Evolutionary conservation across 2,888 invertebrate genomes (phyloP).

Genomic region (Hartigia nigra): DNA sequence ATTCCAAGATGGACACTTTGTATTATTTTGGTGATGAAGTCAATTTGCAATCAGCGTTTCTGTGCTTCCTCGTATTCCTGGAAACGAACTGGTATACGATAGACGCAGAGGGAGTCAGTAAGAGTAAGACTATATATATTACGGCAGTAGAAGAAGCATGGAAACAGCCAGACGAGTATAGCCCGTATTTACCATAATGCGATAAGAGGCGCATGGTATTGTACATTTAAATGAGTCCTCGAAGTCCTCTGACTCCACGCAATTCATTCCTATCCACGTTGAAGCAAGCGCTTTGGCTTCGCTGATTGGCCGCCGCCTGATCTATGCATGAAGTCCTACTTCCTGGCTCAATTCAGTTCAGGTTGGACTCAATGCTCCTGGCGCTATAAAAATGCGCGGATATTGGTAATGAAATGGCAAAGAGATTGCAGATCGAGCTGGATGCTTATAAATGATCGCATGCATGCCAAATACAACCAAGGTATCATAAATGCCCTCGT

Average conservation of each 20-base stretch:
- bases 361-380: neutral
- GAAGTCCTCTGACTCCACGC: neutral
- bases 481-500: constrained; percentile 39
- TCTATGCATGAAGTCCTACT: constrained; percentile 4
- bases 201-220: constrained; percentile 56
- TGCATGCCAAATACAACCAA: constrained; percentile 52
- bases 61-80: constrained; percentile 23
- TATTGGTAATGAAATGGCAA: neutral
- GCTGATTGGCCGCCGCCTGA: constrained; percentile 17
- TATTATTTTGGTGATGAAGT: constrained; percentile 50
- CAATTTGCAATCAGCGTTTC: constrained; percentile 59
- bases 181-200: constrained; percentile 60
- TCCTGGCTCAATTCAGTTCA: constrained; percentile 8
- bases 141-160: neutral
- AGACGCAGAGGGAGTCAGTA: neutral
- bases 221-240: constrained; percentile 55
- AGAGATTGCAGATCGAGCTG: neutral
- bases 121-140: neutral
- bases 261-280: constrained; percentile 5
- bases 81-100: neutral
- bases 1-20: constrained; percentile 8
- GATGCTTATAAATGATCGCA: constrained; percentile 56
- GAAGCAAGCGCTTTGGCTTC: neutral
- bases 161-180: constrained; percentile 2
- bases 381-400: neutral